Evolutionary conservation across 1,140 invertebrate species (phyloP).

Genomic region (Danaus plexippus): DNA sequence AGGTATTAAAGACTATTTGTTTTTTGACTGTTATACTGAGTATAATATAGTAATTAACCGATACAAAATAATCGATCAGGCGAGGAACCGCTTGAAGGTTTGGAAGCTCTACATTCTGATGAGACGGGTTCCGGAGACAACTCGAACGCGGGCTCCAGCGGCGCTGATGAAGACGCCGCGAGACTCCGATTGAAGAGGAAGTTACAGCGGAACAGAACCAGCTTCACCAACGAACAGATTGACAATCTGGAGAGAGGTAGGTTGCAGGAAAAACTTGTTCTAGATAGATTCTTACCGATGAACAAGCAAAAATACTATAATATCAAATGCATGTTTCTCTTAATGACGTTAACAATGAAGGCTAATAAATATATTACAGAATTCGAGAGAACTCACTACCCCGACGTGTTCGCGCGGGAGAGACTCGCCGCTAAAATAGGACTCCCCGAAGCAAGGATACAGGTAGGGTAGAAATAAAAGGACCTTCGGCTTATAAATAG

Average conservation of each 20-base stretch:
- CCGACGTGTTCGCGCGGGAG: slow-evolving; percentile 97
- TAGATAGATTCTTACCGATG: too few relatives aligned
- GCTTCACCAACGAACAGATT: slow-evolving; percentile 99
- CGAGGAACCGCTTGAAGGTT: slow-evolving; percentile 61
- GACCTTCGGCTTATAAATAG: not conserved
- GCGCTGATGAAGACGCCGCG: slow-evolving; percentile 88
- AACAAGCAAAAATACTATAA: too few relatives aligned
- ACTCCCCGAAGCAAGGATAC: slow-evolving; percentile 97
- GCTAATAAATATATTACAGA: slow-evolving; percentile 42
- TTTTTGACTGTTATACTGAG: too few relatives aligned
- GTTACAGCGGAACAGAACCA: slow-evolving; percentile 97
- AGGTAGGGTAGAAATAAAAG: slow-evolving; percentile 74
- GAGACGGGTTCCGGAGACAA: slow-evolving; percentile 84
- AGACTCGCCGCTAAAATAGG: slow-evolving; percentile 96
- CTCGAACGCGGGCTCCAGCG: slow-evolving; percentile 84
- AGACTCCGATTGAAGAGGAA: slow-evolving; percentile 94
- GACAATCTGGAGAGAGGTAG: slow-evolving; percentile 98
- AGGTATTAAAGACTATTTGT: too few relatives aligned
- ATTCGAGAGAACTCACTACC: slow-evolving; percentile 78
- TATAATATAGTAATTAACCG: too few relatives aligned
- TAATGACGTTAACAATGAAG: too few relatives aligned
- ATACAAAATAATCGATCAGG: slow-evolving; percentile 24
- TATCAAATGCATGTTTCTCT: too few relatives aligned
- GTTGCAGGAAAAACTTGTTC: slow-evolving; percentile 6
- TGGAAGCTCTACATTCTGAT: slow-evolving; percentile 80